Conservation (phyloP, 2,797 vertebrate species). For the Cichlasoma orientale region DNA sequence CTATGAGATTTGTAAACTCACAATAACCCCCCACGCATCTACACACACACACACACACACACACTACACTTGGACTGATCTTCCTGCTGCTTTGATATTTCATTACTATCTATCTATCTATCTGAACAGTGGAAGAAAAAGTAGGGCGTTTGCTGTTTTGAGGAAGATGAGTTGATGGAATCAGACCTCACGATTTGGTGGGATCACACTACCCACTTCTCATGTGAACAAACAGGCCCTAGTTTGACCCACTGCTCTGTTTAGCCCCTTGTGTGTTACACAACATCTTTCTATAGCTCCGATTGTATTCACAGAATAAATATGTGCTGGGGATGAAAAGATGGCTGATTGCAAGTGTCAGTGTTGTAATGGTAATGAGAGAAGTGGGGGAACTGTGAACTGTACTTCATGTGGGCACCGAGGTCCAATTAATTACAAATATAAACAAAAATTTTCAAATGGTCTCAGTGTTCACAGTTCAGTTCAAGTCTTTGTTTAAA, state of each 20-base stretch:
- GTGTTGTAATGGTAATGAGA: not conserved
- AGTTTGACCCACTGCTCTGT: not conserved
- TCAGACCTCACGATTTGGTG: not conserved
- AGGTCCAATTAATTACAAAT: not conserved
- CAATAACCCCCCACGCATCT: no score
- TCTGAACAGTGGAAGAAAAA: not conserved
- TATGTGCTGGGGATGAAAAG: not conserved
- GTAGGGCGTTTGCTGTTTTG: fast-evolving
- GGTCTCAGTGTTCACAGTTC: not conserved
- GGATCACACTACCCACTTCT: fast-evolving
- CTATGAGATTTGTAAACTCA: no score
- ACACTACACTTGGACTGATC: no score
- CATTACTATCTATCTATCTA: no score
- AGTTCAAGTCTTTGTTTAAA: not conserved
- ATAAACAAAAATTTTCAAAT: not conserved
- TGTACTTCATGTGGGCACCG: not conserved
- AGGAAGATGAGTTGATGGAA: not conserved
- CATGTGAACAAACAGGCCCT: not conserved
- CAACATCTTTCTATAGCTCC: not conserved
- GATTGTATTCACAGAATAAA: not conserved
- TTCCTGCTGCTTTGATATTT: no score
- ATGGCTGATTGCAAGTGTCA: not conserved
- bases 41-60: no score
- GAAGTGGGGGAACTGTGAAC: not conserved
- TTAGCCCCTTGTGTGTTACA: not conserved